These are phyloP conservation scores for Girardia tigrina DNA, from an alignment of 2,888 invertebrate genomes.

Conservation along the genomic window DNA sequence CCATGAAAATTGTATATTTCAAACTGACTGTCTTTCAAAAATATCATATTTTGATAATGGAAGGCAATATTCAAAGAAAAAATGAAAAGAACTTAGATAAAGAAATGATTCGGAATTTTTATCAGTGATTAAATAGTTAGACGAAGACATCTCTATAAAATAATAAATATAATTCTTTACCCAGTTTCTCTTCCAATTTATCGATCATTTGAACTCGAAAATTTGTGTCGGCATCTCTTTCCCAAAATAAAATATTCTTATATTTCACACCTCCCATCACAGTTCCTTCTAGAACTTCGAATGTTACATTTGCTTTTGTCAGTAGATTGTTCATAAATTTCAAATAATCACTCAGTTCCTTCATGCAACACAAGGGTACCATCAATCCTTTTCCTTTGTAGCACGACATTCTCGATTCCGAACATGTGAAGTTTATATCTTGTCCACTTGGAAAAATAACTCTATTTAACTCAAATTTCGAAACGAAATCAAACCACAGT, in stretches of 20 bases:
- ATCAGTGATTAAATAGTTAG: no score
- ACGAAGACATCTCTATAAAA: no score
- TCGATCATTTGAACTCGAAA: neutral
- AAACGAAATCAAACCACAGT: neutral
- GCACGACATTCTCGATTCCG: neutral
- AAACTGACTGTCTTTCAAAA: no score
- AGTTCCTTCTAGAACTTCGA: constrained; percentile 12
- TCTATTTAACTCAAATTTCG: neutral
- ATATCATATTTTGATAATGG: no score
- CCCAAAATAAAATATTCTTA: constrained; percentile 1
- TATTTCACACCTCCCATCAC: constrained; percentile 17
- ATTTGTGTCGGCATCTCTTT: constrained; percentile 17
- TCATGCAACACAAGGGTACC: neutral
- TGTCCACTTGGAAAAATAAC: neutral
- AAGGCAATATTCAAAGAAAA: no score
- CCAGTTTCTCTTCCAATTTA: neutral
- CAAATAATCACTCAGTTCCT: constrained; percentile 14
- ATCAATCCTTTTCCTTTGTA: constrained; percentile 7
- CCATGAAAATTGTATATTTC: no score
- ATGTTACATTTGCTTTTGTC: neutral
- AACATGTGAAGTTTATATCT: neutral
- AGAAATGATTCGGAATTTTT: no score
- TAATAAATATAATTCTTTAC: no score
- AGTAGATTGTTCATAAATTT: neutral
- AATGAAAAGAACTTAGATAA: no score